Percentiles rank a stretch among this genome's conserved stretches.
phyloP scores from a whole-genome alignment of 2,888 invertebrate species.

The Ophonus ardosiacus region DNA sequence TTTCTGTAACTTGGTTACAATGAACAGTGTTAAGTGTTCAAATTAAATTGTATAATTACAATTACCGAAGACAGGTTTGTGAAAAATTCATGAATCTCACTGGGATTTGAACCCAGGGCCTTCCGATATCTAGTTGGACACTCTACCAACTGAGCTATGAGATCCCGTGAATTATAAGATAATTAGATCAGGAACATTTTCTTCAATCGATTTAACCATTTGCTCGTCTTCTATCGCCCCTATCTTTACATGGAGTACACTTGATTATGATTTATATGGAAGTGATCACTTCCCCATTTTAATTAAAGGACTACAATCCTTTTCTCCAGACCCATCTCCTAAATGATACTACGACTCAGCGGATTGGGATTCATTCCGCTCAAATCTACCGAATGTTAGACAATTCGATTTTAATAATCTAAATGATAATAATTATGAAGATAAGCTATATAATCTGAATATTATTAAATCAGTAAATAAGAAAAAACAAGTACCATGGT shows the following conservation, averaged over 20 bases:
- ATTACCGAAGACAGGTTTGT: no score
- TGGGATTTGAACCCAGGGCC: no score
- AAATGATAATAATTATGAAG: background rate
- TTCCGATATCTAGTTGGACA: no score
- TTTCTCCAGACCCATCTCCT: background rate
- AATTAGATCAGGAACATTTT: background rate
- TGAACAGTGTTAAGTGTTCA: no score
- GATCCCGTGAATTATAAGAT: background rate
- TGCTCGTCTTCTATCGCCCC: background rate
- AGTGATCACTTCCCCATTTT: background rate
- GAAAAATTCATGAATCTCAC: no score
- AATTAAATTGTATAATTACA: no score
- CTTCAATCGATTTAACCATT: background rate
- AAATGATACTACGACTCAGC: background rate
- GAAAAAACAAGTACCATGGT: background rate
- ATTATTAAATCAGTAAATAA: background rate
- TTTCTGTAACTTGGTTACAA: no score
- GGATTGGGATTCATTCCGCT: background rate
- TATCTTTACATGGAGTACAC: background rate
- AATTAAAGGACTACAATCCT: background rate
- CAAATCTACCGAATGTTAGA: background rate
- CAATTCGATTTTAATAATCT: background rate
- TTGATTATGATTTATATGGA: no score
- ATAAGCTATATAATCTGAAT: background rate
- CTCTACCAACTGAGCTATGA: no score